Evolutionary conservation across 2,797 vertebrate species (phyloP), one percentile per base, ranked within the genome.

Genomic region (Chaetodon trifasciatus): DNA sequence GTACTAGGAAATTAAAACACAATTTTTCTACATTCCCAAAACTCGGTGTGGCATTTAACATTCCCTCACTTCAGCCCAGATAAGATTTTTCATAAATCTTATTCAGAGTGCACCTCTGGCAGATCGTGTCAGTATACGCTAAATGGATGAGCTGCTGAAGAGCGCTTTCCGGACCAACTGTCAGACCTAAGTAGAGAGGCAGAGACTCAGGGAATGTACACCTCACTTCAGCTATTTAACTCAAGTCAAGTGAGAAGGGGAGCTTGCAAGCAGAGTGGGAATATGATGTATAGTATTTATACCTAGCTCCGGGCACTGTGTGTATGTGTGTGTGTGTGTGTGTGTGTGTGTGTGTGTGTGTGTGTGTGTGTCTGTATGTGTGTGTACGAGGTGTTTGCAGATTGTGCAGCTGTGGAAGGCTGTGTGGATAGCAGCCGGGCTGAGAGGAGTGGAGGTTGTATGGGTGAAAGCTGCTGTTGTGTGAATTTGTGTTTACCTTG

Each of bases 271-370:
- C 61, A 62, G 84, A 86, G 88, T 89, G 90, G 89, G 87, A 90
- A 92, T 92, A 91, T 91, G 93, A 94, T 95, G 92, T 92, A 89
- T 92, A 89, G 89, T 90, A 88, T 94, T 92, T 92, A 91, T 91
- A 74, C 76, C 82, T 82, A 11, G 85, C 93, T 89, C 35, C 64
- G 46, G 91, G 94, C 89, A 68, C 67, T 78, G 42, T 84, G 56
- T 81, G 71, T 42, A 73, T 65, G 21, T 78, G 40, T 73, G 56
- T 79, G 32, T 74, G 58, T 72, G 46, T 79, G 67, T 65, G 55
- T 63, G 53, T 78, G 69, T 74, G n/a, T 81, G 71, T 42, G 76
- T 65, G 21, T 78, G 40, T 73, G 56, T 79, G 32, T 74, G 58
- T 72, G 46, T 79, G 67, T 65, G 55, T 63, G 53, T 78, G 69